phyloP scores from a whole-genome alignment of 1,140 invertebrate species.

The Tetramorium alpestre region DNA sequence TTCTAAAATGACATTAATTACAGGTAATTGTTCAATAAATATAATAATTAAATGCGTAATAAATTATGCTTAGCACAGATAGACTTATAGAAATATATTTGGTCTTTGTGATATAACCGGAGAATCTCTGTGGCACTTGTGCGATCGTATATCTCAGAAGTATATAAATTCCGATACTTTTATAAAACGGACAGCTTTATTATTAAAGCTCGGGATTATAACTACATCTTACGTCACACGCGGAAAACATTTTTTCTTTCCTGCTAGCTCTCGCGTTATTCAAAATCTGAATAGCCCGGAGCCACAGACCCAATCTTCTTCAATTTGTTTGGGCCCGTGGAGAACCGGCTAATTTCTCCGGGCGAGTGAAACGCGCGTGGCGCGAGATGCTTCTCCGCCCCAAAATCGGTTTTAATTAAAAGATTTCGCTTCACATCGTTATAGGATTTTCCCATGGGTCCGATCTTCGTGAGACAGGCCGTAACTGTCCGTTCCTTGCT shows the following conservation, averaged over 20 bases:
- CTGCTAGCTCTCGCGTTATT: neutral
- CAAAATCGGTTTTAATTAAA: conserved; percentile 68
- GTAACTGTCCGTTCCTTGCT: neutral
- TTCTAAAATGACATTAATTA: neutral
- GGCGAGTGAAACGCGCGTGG: conserved; percentile 44
- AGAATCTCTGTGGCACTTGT: conserved; percentile 19
- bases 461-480: conserved; percentile 49
- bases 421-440: conserved; percentile 63
- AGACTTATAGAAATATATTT: neutral
- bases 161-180: conserved; percentile 17
- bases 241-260: conserved; percentile 22
- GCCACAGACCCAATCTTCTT: conserved; percentile 52
- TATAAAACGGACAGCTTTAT: conserved; percentile 22
- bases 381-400: conserved; percentile 43
- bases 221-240: conserved; percentile 14
- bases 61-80: neutral
- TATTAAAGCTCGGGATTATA: conserved; percentile 14
- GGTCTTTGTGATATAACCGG: neutral
- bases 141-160: neutral
- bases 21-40: neutral
- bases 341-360: conserved; percentile 67
- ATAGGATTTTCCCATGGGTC: conserved; percentile 66
- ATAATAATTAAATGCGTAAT: neutral
- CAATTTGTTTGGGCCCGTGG: conserved; percentile 65
- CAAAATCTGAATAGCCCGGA: conserved; percentile 42